These are phyloP conservation scores for Trileptium ribeirensis DNA, from an alignment of 2,888 invertebrate genomes.

Conservation along the genomic window DNA sequence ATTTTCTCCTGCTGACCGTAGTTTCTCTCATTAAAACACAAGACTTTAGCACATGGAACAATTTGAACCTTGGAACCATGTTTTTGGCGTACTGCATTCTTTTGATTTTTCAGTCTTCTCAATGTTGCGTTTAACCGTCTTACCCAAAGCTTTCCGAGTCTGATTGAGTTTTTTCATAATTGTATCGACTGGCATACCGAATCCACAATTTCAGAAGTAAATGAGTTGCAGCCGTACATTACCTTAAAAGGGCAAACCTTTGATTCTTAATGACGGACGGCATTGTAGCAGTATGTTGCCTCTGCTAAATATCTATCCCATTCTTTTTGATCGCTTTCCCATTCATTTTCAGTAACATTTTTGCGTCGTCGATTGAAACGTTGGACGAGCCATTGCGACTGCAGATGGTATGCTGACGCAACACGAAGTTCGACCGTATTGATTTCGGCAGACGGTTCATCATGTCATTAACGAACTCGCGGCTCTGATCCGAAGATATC, in stretches of 20 bases:
- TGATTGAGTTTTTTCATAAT: neutral
- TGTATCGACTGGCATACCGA: neutral
- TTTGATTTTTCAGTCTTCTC: neutral
- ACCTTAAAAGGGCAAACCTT: neutral
- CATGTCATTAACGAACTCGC: neutral
- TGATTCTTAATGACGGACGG: neutral
- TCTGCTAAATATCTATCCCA: neutral
- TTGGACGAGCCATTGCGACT: neutral
- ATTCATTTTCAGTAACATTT: neutral
- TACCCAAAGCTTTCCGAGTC: neutral
- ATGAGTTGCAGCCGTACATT: neutral
- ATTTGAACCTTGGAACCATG: neutral
- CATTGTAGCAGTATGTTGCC: neutral
- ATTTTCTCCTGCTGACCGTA: neutral
- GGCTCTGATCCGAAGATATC: neutral
- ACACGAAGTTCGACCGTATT: neutral
- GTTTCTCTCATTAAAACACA: neutral
- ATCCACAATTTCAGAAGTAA: neutral
- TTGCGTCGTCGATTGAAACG: neutral
- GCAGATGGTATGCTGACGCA: constrained; percentile 7
- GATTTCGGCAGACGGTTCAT: neutral
- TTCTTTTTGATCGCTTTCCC: neutral
- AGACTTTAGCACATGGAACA: neutral
- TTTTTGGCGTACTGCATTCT: neutral
- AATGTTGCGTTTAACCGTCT: neutral